These are phyloP conservation scores for Buteo buteo DNA, from an alignment of 2,113 vertebrate species.

Conservation along the genomic window DNA sequence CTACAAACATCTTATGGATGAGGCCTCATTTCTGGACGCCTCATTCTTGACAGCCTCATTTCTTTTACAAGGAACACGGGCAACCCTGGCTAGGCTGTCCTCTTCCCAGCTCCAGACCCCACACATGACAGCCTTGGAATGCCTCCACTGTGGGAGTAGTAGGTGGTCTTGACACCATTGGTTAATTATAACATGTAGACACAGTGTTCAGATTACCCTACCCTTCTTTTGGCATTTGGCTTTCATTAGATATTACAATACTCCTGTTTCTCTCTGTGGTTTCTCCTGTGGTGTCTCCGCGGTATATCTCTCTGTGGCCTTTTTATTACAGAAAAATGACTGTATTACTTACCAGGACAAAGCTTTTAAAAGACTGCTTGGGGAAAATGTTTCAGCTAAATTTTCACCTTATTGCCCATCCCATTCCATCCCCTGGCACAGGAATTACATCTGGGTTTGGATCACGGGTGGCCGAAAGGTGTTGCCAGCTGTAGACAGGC, in stretches of 20 bases:
- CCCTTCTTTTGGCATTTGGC: not conserved
- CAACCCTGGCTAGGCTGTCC: not conserved
- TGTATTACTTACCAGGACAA: not conserved
- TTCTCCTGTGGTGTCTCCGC: not conserved
- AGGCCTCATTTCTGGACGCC: not conserved
- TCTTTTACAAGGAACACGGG: not conserved
- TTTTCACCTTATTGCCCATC: not conserved
- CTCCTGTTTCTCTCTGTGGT: not conserved
- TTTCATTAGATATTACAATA: not conserved
- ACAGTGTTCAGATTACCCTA: not conserved
- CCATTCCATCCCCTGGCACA: not conserved
- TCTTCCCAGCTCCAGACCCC: not conserved
- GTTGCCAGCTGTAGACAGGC: not conserved
- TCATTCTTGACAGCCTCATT: not conserved
- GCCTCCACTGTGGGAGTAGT: not conserved
- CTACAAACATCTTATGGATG: too few relatives aligned
- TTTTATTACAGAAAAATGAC: not conserved
- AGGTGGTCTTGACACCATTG: not conserved
- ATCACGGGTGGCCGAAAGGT: not conserved
- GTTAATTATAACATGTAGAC: not conserved
- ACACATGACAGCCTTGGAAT: not conserved
- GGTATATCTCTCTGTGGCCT: not conserved
- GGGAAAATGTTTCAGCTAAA: not conserved
- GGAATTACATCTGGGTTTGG: not conserved
- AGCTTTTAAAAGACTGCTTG: not conserved